These are phyloP conservation scores for Agrilus planipennis DNA, from an alignment of 1,140 invertebrate genomes.

Conservation along the genomic window DNA sequence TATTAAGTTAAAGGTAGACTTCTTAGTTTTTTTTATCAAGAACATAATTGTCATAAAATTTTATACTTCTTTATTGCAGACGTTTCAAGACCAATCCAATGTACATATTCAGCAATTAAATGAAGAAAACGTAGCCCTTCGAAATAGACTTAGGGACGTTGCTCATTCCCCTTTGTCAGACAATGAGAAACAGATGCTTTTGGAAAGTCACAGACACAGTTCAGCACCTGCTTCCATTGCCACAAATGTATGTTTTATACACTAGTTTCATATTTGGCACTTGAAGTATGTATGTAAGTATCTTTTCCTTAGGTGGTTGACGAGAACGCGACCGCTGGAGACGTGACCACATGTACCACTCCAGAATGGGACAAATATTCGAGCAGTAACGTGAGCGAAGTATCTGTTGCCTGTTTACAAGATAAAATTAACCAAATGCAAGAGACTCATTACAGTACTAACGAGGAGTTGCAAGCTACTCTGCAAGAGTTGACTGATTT, in stretches of 20 bases:
- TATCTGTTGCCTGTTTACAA: slow-evolving; percentile 84
- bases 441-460: slow-evolving; percentile 80
- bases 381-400: slow-evolving; percentile 69
- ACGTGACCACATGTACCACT: slow-evolving; percentile 50
- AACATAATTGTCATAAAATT: slow-evolving; percentile 10
- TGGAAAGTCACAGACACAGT: slow-evolving; percentile 52
- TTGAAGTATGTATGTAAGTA: not conserved
- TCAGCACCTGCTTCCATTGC: slow-evolving; percentile 49
- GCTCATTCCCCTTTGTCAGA: slow-evolving; percentile 69
- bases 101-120: slow-evolving; percentile 50
- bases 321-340: slow-evolving; percentile 34
- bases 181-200: slow-evolving; percentile 64
- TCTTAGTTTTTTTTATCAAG: slow-evolving; percentile 7
- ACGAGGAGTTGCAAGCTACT: slow-evolving; percentile 89
- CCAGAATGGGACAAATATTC: slow-evolving; percentile 85
- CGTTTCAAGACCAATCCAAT: slow-evolving; percentile 44
- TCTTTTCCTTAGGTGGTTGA: too few species aligned
- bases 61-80: slow-evolving; percentile 14
- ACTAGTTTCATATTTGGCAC: not conserved
- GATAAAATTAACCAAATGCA: slow-evolving; percentile 87
- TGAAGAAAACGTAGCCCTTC: slow-evolving; percentile 62
- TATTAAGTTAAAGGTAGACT: slow-evolving; percentile 37
- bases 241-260: slow-evolving; percentile 20
- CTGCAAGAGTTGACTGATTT: slow-evolving; percentile 84
- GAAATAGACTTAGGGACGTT: slow-evolving; percentile 60